Evolutionary conservation across 2,113 vertebrate genomes (phyloP), one percentile per base, ranked within the genome.

Genomic region (Neogobius melanostomus): DNA sequence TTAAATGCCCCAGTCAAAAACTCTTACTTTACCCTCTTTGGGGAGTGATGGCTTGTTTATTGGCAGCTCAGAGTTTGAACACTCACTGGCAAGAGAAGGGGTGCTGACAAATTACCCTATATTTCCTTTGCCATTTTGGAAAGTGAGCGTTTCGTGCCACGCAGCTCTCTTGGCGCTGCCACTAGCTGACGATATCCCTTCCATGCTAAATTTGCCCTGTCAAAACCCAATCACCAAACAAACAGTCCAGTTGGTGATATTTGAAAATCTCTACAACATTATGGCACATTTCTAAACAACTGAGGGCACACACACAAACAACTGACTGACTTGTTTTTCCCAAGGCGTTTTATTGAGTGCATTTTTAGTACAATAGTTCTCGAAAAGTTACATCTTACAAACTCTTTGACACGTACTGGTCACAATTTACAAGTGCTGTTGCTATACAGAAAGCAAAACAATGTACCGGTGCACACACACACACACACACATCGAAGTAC

Each of bases 371-470:
- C 93, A 94, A 94, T 92, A 90, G 79, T 93, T 92, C 82, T 93
- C 92, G 85, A 90, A 92, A 94, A 94, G 92, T 92, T 93, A 94
- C 93, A 92, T 78, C 74, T 92, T 93, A 93, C 92, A 94, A 93
- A 93, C 90, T 92, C 91, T 89, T 61, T 90, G 88, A 91, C 89
- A 92, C 88, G 67, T 91, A 93, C 89, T 91, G 79, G 84, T 92
- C 92, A 94, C 93, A 92, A 91, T 92, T 90, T 92, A 94, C 92
- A 92, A 90, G 89, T 92, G 90, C 82, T 81, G 21, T 59, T 87
- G 89, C 86, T 92, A 89, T 92, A 91, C 90, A 92, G 85, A 88
- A 83, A 91, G 75, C 64, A 53, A 85, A 82, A 85, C 77, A 59
- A 82, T 79, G 87, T 88, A 90, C 87, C 84, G 82, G 80, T 80